A percentile compares a stretch with the other conserved stretches of the same genome.
Conservation (phyloP, 2,113 vertebrate species). For the Seriola aureovittata region DNA sequence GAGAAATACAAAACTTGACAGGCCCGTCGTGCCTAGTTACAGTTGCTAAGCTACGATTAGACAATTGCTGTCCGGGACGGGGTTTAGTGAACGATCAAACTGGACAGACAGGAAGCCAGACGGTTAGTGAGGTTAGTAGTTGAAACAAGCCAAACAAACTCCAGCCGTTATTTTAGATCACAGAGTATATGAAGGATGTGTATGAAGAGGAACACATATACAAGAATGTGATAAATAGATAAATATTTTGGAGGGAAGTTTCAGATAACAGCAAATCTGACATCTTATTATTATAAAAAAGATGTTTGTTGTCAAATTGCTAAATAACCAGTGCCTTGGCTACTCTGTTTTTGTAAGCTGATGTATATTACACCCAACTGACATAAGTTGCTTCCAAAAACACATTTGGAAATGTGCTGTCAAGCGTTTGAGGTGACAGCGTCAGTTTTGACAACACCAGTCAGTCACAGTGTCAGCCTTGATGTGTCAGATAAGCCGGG, state of each 20-base stretch:
- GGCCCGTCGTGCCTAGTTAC: neutral
- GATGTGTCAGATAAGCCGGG: conserved; percentile 63
- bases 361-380: neutral
- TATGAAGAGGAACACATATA: conserved; percentile 3
- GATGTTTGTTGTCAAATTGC: neutral
- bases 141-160: conserved; percentile 9
- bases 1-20: conserved; percentile 32
- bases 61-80: neutral
- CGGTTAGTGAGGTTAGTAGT: conserved; percentile 64
- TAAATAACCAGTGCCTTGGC: neutral
- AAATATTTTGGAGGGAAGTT: neutral
- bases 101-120: conserved; percentile 7
- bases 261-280: neutral
- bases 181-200: neutral
- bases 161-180: neutral
- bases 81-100: conserved; percentile 31
- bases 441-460: conserved; percentile 67
- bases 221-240: neutral
- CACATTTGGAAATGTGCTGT: conserved; percentile 31
- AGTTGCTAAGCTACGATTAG: neutral
- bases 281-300: neutral
- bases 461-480: conserved; percentile 50
- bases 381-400: conserved; percentile 7
- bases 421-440: conserved; percentile 36
- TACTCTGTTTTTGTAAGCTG: neutral